These are phyloP conservation scores for Ichneumon xanthorius DNA, from an alignment of 2,888 invertebrate species.

Conservation along the genomic window DNA sequence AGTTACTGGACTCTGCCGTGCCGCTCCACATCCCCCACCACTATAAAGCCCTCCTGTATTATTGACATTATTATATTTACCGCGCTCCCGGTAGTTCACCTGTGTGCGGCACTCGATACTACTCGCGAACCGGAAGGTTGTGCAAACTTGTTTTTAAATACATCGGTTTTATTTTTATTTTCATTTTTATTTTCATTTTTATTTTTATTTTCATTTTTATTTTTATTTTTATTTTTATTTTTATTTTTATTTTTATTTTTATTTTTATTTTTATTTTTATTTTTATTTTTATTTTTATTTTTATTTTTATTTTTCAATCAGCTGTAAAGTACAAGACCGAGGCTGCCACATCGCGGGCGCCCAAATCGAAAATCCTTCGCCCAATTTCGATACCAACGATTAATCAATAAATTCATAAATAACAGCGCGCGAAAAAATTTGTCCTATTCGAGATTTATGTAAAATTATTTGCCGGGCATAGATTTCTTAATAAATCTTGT, in stretches of 20 bases:
- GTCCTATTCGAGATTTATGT: no score
- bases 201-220: no score
- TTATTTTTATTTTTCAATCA: no score
- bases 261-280: no score
- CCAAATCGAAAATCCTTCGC: neutral
- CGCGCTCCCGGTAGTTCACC: conserved; percentile 1
- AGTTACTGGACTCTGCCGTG: conserved; percentile 45
- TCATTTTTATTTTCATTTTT: no score
- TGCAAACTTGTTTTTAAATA: neutral
- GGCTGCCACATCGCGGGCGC: neutral
- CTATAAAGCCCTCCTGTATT: conserved; percentile 5
- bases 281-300: no score
- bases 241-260: no score
- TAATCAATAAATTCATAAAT: neutral
- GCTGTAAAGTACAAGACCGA: neutral
- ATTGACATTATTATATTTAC: conserved; percentile 35
- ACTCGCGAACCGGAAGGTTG: neutral
- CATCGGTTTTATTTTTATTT: conserved; percentile 15
- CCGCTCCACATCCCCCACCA: conserved; percentile 7
- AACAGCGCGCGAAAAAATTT: neutral
- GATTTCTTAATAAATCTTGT: no score
- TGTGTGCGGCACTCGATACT: neutral
- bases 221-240: no score
- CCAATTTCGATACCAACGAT: neutral
- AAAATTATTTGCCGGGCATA: no score